Base-by-base conservation (phyloP, 2,113 vertebrate genomes). In the Hemicordylus capensis region DNA sequence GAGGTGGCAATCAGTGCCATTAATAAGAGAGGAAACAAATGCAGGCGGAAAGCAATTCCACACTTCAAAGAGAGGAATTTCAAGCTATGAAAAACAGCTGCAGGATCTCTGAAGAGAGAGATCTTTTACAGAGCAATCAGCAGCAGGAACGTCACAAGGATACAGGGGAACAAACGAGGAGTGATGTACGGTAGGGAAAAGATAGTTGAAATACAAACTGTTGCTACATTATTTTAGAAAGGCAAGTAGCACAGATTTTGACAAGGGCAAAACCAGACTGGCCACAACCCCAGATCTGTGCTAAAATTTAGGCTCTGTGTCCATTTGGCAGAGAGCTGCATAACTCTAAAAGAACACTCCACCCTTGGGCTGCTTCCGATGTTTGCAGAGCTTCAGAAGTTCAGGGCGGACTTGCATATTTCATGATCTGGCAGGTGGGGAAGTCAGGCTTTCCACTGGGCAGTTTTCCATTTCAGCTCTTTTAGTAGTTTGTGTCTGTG, bases 21-120 rank as follows among this genome's bases (percentile, higher is more conserved):
- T 84, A 87, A 72, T 11, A 83, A 89, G 59, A 54, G 34, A 34
- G 66, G 31, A 82, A 83, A 85, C 48, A 85, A 83, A 89, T 0
- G 17, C 1, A 28, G 26, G 51, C 83, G 79, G 88, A 82, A 78
- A 90, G 89, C 63, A 86, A 26, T 42, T 77, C 85, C 42, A 6
- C 69, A 28, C 44, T 31, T 31, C 67, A 61, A 54, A 69, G 51
- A 66, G 70, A 72, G 11, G 15, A 69, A 39, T 78, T 51, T 48
- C 78, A 66, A 72, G 80, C 22, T 1, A 6, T 59, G 20, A 64
- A 8, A 19, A 10, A 34, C 84, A 37, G 81, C 74, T 28, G 2
- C 39, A 17, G 4, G 51, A 69, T 89, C 86, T 74, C 90, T 80
- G 44, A n/a, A 77, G 82, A 59, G 82, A 59, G 67, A 83, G 86